Evolutionary conservation across 2,888 invertebrate species (phyloP).

Genomic region (Eretmocerus hayati): DNA sequence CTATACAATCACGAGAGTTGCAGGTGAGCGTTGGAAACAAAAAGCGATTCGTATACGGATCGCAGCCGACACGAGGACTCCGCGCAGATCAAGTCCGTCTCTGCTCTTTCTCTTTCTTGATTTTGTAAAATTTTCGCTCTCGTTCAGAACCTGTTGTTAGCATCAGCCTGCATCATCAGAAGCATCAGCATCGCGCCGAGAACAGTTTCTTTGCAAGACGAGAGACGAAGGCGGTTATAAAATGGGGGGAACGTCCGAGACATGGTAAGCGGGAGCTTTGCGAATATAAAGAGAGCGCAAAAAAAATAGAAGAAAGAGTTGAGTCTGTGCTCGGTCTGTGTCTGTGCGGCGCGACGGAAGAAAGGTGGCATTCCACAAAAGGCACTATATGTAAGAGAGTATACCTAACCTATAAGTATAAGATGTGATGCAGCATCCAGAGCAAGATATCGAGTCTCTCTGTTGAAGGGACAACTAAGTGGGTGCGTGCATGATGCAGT

Average conservation of each 20-base stretch:
- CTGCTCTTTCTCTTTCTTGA: conserved; percentile 6
- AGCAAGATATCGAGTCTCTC: too few species aligned
- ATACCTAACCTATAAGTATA: too few species aligned
- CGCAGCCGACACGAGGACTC: too few species aligned
- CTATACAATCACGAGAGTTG: too few species aligned
- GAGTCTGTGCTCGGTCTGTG: background rate
- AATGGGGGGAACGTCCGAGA: background rate
- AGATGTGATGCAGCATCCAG: too few species aligned
- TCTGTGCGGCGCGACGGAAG: conserved; percentile 9
- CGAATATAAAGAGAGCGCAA: background rate
- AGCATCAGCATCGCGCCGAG: background rate
- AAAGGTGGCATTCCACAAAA: conserved; percentile 17
- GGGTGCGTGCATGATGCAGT: too few species aligned
- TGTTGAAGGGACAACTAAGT: too few species aligned
- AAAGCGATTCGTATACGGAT: too few species aligned
- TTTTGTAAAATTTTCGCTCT: conserved; percentile 23
- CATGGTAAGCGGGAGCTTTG: background rate
- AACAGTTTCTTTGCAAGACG: too few species aligned
- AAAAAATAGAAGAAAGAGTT: conserved; percentile 1
- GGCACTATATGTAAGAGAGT: too few species aligned
- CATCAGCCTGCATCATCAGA: background rate
- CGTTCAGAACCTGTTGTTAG: conserved; percentile 22
- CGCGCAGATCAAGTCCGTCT: background rate
- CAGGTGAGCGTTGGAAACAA: too few species aligned
- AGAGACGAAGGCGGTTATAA: background rate